Conservation (phyloP, 2,797 vertebrate genomes). For the Selene dorsalis region DNA sequence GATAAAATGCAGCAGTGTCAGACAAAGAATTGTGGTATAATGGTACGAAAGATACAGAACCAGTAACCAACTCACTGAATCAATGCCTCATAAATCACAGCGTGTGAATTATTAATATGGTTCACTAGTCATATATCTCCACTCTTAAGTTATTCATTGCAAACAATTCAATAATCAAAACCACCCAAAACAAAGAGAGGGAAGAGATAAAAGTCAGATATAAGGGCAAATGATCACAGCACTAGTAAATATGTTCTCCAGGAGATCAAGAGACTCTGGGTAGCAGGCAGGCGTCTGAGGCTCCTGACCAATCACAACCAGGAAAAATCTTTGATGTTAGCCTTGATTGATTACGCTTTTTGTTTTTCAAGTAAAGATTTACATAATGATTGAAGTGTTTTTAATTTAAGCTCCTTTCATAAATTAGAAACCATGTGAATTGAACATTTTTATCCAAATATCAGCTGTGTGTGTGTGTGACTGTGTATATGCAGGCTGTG, state of each 20-base stretch:
- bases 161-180: constrained; percentile 15
- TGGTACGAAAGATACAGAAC: neutral
- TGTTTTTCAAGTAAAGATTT: constrained; percentile 28
- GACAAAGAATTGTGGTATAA: neutral
- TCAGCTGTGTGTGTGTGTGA: neutral
- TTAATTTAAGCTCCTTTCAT: constrained; percentile 34
- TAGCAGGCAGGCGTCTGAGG: constrained; percentile 23
- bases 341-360: constrained; percentile 25
- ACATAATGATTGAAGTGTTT: constrained; percentile 49
- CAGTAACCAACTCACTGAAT: neutral
- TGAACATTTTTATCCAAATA: constrained; percentile 16
- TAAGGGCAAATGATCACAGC: constrained; percentile 13
- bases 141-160: constrained; percentile 1
- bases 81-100: neutral
- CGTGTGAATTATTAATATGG: neutral
- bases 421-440: constrained; percentile 42
- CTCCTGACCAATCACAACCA: constrained; percentile 43
- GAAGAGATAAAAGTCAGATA: constrained; percentile 24
- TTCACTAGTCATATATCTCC: neutral
- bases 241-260: neutral
- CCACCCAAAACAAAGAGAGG: constrained; percentile 7
- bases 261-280: constrained; percentile 19
- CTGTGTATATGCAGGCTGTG: neutral
- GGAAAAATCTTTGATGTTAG: constrained; percentile 46
- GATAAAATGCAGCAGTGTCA: too few relatives aligned